phyloP scores from a whole-genome alignment of 2,113 vertebrate genomes.

The Andinoacara biseriatus region DNA sequence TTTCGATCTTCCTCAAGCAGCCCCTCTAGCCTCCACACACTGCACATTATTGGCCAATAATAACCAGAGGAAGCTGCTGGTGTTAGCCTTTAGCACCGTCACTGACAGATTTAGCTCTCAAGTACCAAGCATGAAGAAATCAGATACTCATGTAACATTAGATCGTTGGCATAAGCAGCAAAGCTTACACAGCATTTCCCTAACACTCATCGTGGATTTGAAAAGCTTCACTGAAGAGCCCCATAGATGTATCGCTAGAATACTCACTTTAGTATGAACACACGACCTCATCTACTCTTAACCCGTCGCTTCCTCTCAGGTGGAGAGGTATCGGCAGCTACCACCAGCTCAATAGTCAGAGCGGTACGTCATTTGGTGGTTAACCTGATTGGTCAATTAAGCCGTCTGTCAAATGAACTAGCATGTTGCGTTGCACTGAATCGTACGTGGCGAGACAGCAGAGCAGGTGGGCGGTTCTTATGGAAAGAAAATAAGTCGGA shows the following conservation, averaged over 20 bases:
- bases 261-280: conserved; percentile 62
- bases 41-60: conserved; percentile 27
- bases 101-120: conserved; percentile 35
- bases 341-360: conserved; percentile 18
- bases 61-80: conserved; percentile 16
- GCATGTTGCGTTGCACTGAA: conserved; percentile 68
- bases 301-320: conserved; percentile 25
- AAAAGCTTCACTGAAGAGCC: background rate
- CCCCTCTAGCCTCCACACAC: background rate
- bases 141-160: background rate
- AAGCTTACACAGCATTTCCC: background rate
- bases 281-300: conserved; percentile 26
- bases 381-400: conserved; percentile 48
- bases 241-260: background rate
- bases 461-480: conserved; percentile 45
- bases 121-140: background rate
- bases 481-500: background rate
- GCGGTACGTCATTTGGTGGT: background rate
- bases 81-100: conserved; percentile 55
- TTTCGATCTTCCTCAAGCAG: background rate
- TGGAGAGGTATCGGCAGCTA: conserved; percentile 30
- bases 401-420: conserved; percentile 25
- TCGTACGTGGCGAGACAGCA: conserved; percentile 76
- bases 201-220: background rate
- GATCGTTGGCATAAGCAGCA: background rate